These are phyloP conservation scores for Galeopsomyia nigrocyanea DNA, from an alignment of 2,888 invertebrate genomes.

Conservation along the genomic window DNA sequence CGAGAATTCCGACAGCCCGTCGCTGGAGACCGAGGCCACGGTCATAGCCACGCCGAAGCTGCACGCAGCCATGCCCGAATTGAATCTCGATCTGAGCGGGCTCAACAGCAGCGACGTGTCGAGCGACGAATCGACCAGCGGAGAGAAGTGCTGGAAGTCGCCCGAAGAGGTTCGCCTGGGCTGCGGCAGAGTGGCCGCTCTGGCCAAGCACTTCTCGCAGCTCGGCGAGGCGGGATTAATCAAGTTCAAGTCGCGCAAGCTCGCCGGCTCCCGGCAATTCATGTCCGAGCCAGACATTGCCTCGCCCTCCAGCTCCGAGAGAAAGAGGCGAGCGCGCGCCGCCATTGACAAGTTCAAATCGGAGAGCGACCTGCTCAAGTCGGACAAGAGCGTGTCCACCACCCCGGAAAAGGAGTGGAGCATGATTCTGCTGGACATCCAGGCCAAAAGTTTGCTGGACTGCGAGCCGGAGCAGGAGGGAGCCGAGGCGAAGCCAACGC, in stretches of 20 bases:
- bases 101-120: constrained; percentile 54
- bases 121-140: constrained; percentile 57
- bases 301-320: constrained; percentile 51
- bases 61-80: constrained; percentile 59
- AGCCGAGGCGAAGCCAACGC: not conserved
- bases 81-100: constrained; percentile 66
- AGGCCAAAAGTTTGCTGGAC: constrained; percentile 53
- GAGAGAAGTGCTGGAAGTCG: constrained; percentile 76
- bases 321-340: constrained; percentile 47
- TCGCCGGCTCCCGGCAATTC: constrained; percentile 58
- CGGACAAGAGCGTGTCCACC: constrained; percentile 54
- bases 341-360: constrained; percentile 56
- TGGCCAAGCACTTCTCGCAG: constrained; percentile 77
- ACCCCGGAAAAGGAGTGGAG: constrained; percentile 60
- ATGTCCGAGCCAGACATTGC: constrained; percentile 67
- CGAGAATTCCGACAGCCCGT: constrained; percentile 45
- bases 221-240: constrained; percentile 66
- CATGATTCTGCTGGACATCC: constrained; percentile 60
- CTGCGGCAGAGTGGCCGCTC: constrained; percentile 78
- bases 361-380: constrained; percentile 58
- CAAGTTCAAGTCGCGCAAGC: constrained; percentile 59
- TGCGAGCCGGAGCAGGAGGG: constrained; percentile 26
- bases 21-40: constrained; percentile 45
- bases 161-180: constrained; percentile 79
- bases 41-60: constrained; percentile 48